These are phyloP conservation scores for Marmota monax DNA, from an alignment of 2,113 vertebrate genomes.

Conservation along the genomic window DNA sequence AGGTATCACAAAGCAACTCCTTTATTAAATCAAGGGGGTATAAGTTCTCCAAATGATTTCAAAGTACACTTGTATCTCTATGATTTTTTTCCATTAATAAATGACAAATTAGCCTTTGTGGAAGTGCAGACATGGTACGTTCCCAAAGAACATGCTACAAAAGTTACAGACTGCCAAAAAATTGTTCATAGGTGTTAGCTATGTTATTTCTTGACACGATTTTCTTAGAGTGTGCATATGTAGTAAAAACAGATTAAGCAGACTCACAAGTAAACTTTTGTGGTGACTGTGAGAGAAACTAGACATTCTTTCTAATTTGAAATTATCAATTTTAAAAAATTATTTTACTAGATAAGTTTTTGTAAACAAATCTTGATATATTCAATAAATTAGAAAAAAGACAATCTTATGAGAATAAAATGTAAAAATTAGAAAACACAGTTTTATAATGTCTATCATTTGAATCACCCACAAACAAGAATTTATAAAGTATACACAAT, in stretches of 20 bases:
- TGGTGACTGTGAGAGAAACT: slow-evolving; percentile 19
- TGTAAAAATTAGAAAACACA: slow-evolving; percentile 14
- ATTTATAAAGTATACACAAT: neutral
- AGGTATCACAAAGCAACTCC: slow-evolving; percentile 13
- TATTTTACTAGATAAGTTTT: slow-evolving; percentile 52
- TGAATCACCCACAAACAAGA: slow-evolving; percentile 45
- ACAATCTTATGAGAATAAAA: neutral
- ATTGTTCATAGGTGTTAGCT: neutral
- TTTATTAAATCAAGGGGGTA: slow-evolving; percentile 51
- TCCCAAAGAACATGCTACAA: slow-evolving; percentile 41
- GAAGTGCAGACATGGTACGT: slow-evolving; percentile 51
- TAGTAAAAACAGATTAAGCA: slow-evolving; percentile 56
- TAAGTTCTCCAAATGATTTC: slow-evolving; percentile 26
- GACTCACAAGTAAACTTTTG: slow-evolving; percentile 9
- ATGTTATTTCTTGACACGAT: slow-evolving; percentile 28
- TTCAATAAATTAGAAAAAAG: slow-evolving; percentile 8
- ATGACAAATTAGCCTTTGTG: neutral
- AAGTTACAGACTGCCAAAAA: slow-evolving; percentile 20
- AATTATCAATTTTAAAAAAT: slow-evolving; percentile 2
- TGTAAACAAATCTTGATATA: slow-evolving; percentile 3
- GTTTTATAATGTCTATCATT: slow-evolving; percentile 39
- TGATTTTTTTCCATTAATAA: no score
- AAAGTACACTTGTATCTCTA: slow-evolving; percentile 32
- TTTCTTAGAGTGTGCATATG: slow-evolving; percentile 1
- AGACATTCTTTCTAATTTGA: slow-evolving; percentile 53